phyloP scores from a whole-genome alignment of 2,113 vertebrate genomes.

The Fregetta grallaria region DNA sequence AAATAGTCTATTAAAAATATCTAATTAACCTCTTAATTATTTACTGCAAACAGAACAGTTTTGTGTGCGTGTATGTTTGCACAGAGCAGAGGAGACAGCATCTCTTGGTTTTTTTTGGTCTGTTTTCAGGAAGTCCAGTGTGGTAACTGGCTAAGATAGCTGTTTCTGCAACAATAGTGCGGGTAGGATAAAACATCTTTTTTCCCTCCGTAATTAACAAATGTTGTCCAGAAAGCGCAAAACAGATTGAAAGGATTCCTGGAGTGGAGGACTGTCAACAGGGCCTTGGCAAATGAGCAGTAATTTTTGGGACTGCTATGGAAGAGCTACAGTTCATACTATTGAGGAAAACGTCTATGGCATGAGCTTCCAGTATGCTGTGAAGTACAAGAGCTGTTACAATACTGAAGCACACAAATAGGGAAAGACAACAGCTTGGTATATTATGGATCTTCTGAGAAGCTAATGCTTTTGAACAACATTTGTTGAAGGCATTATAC shows the following conservation, averaged over 20 bases:
- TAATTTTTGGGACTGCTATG: slow-evolving; percentile 36
- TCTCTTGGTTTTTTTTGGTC: neutral
- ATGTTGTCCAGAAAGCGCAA: slow-evolving; percentile 47
- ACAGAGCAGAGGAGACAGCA: neutral
- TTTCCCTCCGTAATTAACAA: neutral
- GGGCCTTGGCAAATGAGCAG: slow-evolving; percentile 49
- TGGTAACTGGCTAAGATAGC: neutral
- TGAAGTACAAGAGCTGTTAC: neutral
- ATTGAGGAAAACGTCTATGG: neutral
- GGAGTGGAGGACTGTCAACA: slow-evolving; percentile 16
- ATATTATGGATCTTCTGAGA: neutral
- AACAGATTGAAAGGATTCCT: slow-evolving; percentile 64
- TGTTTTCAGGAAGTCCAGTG: neutral
- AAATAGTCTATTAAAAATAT: slow-evolving; percentile 40
- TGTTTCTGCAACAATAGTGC: neutral
- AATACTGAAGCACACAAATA: neutral
- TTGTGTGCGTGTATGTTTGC: neutral
- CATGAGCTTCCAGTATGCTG: neutral
- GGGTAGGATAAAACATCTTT: neutral
- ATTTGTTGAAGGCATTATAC: neutral
- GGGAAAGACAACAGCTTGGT: neutral
- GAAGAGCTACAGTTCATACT: slow-evolving; percentile 42
- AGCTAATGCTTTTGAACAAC: neutral
- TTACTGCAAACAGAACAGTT: neutral
- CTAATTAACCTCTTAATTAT: neutral